phyloP scores from a whole-genome alignment of 2,797 vertebrate genomes.

The Argyrosomus regius region DNA sequence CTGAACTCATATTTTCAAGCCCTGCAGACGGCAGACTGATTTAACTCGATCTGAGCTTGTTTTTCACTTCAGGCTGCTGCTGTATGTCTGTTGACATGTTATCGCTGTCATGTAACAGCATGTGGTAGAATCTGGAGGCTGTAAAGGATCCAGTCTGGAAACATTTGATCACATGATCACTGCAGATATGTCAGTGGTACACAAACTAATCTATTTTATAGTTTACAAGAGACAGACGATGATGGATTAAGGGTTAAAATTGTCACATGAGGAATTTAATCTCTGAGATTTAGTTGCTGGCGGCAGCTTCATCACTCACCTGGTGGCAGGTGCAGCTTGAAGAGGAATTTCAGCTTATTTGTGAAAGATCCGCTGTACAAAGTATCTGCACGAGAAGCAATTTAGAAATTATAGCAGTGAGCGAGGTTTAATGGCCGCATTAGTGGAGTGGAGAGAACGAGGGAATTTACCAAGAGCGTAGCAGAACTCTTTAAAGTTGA shows the following conservation, averaged over 20 bases:
- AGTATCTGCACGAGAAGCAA: conserved; percentile 86
- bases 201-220: neutral
- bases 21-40: conserved; percentile 19
- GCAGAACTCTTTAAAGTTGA: conserved; percentile 98
- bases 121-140: conserved; percentile 14
- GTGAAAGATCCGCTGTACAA: conserved; percentile 95
- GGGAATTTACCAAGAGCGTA: conserved; percentile 87
- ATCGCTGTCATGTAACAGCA: neutral
- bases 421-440: neutral
- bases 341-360: conserved; percentile 96
- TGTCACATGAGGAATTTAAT: neutral
- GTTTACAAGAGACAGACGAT: conserved; percentile 21
- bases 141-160: conserved; percentile 29
- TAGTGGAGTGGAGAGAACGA: neutral
- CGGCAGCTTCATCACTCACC: conserved; percentile 82
- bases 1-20: conserved; percentile 28
- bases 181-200: neutral
- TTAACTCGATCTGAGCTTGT: conserved; percentile 22
- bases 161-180: conserved; percentile 25
- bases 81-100: conserved; percentile 9
- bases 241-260: neutral
- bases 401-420: neutral
- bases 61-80: conserved; percentile 14
- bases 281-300: neutral
- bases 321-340: conserved; percentile 96